These are phyloP conservation scores for Phylloscopus whistleri DNA, from an alignment of 2,113 vertebrate species.

Conservation along the genomic window DNA sequence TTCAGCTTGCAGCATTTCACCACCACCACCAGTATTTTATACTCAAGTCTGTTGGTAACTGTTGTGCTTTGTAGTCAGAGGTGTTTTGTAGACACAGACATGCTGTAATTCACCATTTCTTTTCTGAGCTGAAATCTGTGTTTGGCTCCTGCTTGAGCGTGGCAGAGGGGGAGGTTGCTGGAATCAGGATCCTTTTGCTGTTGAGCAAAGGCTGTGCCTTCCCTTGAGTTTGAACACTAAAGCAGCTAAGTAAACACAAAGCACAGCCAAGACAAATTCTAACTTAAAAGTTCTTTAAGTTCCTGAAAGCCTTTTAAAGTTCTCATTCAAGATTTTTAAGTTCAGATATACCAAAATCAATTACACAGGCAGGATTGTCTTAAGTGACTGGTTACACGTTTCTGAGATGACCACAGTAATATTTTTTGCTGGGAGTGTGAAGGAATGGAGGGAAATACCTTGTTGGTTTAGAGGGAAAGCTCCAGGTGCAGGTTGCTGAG, in stretches of 20 bases:
- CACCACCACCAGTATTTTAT: neutral
- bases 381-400: accelerated
- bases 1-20: neutral
- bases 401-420: neutral
- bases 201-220: neutral
- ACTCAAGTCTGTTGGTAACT: accelerated
- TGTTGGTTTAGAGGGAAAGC: neutral
- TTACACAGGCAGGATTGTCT: neutral
- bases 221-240: accelerated
- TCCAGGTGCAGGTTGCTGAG: neutral
- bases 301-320: neutral
- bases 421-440: neutral
- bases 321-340: neutral
- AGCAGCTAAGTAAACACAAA: neutral
- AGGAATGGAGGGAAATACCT: neutral
- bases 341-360: neutral
- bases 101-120: neutral
- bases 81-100: neutral
- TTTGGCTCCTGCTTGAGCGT: neutral
- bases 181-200: neutral
- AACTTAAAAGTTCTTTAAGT: neutral
- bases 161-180: neutral
- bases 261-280: neutral
- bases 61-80: neutral
- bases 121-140: neutral